Evolutionary conservation across 2,888 invertebrate species (phyloP), one percentile per base, ranked within the genome.

Genomic region (Conomelus anceps): DNA sequence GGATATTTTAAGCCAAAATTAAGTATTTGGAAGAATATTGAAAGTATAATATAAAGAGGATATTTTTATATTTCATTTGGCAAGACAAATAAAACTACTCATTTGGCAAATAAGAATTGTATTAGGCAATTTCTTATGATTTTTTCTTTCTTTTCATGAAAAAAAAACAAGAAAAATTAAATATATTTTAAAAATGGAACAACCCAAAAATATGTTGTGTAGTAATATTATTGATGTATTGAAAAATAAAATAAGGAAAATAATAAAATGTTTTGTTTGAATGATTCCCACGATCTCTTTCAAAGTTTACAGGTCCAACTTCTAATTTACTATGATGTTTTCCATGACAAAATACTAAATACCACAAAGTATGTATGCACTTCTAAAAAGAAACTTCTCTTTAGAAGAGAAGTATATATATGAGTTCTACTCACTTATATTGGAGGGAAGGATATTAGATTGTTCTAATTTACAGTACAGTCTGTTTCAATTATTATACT

Each of bases 171-270:
- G 22, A 26, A 26, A 87, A 26, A 26, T 26, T 63, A n/a, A 87
- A 88, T 24, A 86, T 29, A 23, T 89, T 85, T 24, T 23, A 90
- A 91, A 90, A 91, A 91, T 91, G 91, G 91, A 91, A 91, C 90
- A 91, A 91, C 90, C 91, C 91, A 91, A 91, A 91, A 91, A 90
- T 91, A 91, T 91, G 91, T 91, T 91, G 91, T 91, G 91, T 91
- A 91, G 91, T 91, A 90, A 89, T 90, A 91, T 91, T 91, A 91
- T 91, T 91, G 91, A 91, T 91, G 91, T 91, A 91, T 91, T 91
- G 91, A 91, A 91, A 91, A 91, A 91, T 91, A 91, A 91, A 91
- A 91, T 91, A 90, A 90, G 87, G 88, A 90, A 90, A 90, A 89
- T 89, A 89, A 13, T 1, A 63, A n/a, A 1, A 17, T 34, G n/a